Evolutionary conservation across 2,113 vertebrate genomes (phyloP).

Genomic region (Eulemur macaco): DNA sequence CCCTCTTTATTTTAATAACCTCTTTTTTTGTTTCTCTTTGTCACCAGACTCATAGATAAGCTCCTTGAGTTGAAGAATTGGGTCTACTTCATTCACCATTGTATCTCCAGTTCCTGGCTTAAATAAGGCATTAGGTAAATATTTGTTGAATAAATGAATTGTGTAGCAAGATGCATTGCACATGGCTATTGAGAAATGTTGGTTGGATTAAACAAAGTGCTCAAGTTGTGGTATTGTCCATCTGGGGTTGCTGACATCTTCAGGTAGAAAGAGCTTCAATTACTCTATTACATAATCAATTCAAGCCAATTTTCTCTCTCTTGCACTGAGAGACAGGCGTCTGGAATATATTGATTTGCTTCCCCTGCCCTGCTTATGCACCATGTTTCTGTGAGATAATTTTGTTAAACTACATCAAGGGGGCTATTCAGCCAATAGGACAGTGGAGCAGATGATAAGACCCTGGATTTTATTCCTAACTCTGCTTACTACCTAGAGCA

Average conservation of each 20-base stretch:
- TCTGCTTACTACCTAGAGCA: not conserved
- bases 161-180: not conserved
- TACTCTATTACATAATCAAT: not conserved
- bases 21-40: not conserved
- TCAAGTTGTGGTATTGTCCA: not conserved
- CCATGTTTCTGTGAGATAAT: not conserved
- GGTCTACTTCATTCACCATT: not conserved
- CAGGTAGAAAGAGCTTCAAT: not conserved
- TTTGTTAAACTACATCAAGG: not conserved
- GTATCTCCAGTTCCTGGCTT: not conserved
- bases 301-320: not conserved
- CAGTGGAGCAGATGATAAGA: not conserved
- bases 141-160: not conserved
- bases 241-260: not conserved
- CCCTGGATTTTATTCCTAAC: not conserved
- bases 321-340: not conserved
- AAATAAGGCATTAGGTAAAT: not conserved
- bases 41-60: not conserved
- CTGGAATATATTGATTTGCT: not conserved
- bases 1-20: not conserved
- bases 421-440: not conserved
- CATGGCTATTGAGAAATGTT: not conserved
- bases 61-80: not conserved
- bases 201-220: not conserved
- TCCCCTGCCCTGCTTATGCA: not conserved